These are phyloP conservation scores for Lottia gigantea DNA, from an alignment of 2,888 invertebrate genomes.

Conservation along the genomic window DNA sequence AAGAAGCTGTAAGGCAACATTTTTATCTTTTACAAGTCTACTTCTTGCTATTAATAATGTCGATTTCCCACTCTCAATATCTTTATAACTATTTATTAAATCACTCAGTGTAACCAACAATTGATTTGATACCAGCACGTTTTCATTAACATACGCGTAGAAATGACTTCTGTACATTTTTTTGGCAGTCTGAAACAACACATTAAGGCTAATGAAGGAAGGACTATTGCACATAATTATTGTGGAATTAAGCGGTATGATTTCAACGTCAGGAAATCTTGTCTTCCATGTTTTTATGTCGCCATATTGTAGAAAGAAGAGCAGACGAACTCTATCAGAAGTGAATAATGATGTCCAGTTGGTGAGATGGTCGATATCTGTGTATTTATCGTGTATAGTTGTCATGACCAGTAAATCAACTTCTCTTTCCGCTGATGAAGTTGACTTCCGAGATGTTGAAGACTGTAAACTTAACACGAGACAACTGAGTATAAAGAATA, in stretches of 20 bases:
- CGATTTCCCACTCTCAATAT: neutral
- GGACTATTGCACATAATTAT: neutral
- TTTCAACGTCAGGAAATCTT: neutral
- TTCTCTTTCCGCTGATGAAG: too few species aligned
- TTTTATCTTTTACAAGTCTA: slow-evolving; percentile 1
- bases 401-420: neutral
- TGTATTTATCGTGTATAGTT: neutral
- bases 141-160: neutral
- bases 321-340: neutral
- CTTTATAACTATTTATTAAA: neutral
- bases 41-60: slow-evolving; percentile 2
- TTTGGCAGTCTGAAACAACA: neutral
- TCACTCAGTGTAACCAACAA: neutral
- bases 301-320: neutral
- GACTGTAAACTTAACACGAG: too few species aligned
- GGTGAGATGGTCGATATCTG: neutral
- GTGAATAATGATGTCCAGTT: neutral
- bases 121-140: neutral
- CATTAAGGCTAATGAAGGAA: neutral
- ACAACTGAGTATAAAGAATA: too few species aligned
- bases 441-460: too few species aligned
- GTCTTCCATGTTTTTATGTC: neutral
- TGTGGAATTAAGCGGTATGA: neutral
- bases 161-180: neutral
- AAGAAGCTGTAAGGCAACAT: neutral